These are phyloP conservation scores for Neotoxoptera formosana DNA, from an alignment of 1,140 invertebrate species.

Conservation along the genomic window DNA sequence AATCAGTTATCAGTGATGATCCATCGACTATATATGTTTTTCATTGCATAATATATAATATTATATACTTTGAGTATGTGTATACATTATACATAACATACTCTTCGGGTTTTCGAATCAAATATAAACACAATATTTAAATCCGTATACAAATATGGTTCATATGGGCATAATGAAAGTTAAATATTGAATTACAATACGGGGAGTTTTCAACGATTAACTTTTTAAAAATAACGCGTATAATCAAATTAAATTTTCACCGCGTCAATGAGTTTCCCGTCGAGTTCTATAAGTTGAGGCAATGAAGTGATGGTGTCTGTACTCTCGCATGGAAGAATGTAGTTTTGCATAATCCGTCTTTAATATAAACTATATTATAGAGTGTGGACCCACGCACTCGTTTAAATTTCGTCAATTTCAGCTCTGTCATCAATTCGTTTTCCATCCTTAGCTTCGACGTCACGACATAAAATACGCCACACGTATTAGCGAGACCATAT, in stretches of 20 bases:
- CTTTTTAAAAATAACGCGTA: neutral
- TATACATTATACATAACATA: no score
- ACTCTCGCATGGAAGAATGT: slow-evolving; percentile 18
- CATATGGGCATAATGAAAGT: neutral
- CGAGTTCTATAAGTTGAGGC: neutral
- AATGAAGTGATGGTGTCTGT: neutral
- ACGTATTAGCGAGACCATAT: neutral
- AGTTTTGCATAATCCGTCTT: slow-evolving; percentile 23
- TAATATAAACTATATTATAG: neutral
- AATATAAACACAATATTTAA: neutral
- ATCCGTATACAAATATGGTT: neutral
- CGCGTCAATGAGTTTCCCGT: neutral
- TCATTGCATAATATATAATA: neutral
- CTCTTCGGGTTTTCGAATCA: neutral
- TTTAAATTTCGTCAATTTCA: slow-evolving; percentile 7
- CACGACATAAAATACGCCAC: no score
- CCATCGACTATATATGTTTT: neutral
- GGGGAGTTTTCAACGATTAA: neutral
- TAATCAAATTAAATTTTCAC: neutral
- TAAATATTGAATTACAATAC: neutral
- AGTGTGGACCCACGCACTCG: neutral
- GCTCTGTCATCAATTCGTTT: neutral
- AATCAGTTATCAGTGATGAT: neutral
- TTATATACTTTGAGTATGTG: no score
- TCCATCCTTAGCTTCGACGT: neutral